Evolutionary conservation across 2,113 vertebrate species (phyloP), one percentile per base, ranked within the genome.

Genomic region (Psophia crepitans): DNA sequence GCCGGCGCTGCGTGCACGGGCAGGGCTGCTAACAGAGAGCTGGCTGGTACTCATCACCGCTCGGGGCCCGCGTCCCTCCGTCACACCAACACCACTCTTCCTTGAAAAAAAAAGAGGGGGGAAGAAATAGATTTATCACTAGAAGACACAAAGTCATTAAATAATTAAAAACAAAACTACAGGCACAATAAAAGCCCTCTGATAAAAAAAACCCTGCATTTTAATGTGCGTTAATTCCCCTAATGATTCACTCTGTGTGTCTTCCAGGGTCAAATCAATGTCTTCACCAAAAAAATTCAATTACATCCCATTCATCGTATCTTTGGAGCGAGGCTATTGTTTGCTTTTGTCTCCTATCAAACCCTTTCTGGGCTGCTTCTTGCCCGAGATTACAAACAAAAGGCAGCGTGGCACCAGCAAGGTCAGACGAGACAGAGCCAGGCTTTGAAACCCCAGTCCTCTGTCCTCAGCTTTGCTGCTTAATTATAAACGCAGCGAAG

Each of bases 341-440:
- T 98, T 97, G 98, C 98, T 98, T 98, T 98, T 99, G 99, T 99
- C 98, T 98, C 96, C 98, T 96, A 98, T 98, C 98, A 98, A 97
- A 96, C 95, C 97, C 97, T 97, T 98, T 98, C 98, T 98, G 30
- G 54, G 54, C 54, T 90, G 95, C 88, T 88, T 92, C 96, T 84
- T 87, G 90, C 96, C 96, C 53, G 16, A 89, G 96, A 97, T 96
- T 95, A 95, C 96, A 98, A 97, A 97, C 87, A 96, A 97, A 97
- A 97, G 95, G 91, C 93, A 69, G 94, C 10, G 5, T 22, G 74
- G 93, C 97, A 94, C 93, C 93, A 92, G 98, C 98, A 99, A 99
- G 99, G 99, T 99, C 98, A 98, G 97, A 89, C 23, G 28, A 96
- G 98, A 97, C 92, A 90, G 96, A 84, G 95, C 95, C 91, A 41